Evolutionary conservation across 2,113 vertebrate genomes (phyloP).

Genomic region (Smithornis capensis): DNA sequence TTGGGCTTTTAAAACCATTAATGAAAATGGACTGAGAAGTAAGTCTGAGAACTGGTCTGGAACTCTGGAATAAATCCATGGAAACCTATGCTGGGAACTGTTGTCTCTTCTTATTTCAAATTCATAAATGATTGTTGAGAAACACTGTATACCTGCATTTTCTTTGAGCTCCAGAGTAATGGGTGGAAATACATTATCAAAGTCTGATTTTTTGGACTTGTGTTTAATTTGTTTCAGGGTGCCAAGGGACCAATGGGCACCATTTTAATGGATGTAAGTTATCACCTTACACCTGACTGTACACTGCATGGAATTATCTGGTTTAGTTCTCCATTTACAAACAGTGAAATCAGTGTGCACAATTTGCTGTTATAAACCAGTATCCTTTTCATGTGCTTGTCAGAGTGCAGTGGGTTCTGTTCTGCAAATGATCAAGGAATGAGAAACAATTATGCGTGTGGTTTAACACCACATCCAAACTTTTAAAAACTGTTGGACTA

Average conservation of each 20-base stretch:
- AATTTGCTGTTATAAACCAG: not conserved
- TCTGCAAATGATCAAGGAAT: not conserved
- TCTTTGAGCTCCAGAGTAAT: not conserved
- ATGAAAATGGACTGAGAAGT: not conserved
- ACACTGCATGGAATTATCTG: not conserved
- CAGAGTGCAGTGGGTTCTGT: not conserved
- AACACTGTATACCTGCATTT: not conserved
- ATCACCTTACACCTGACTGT: not conserved
- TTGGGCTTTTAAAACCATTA: not conserved
- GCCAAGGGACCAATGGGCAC: slow-evolving; percentile 73
- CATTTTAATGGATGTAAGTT: slow-evolving; percentile 74
- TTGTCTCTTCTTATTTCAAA: not conserved
- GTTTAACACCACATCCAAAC: not conserved
- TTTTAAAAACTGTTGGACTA: not conserved
- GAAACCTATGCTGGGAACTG: not conserved
- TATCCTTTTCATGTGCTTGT: not conserved
- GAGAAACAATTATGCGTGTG: not conserved
- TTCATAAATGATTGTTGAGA: not conserved
- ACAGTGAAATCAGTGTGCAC: not conserved
- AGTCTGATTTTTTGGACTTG: not conserved
- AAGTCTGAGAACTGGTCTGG: not conserved
- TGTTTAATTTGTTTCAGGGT: slow-evolving; percentile 74
- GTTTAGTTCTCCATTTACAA: not conserved
- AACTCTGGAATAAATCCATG: not conserved
- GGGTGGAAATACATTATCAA: not conserved